Base-by-base conservation (phyloP, 37 sponge, comb jelly and placozoan species). In the Cladorhizidae sp. region DNA sequence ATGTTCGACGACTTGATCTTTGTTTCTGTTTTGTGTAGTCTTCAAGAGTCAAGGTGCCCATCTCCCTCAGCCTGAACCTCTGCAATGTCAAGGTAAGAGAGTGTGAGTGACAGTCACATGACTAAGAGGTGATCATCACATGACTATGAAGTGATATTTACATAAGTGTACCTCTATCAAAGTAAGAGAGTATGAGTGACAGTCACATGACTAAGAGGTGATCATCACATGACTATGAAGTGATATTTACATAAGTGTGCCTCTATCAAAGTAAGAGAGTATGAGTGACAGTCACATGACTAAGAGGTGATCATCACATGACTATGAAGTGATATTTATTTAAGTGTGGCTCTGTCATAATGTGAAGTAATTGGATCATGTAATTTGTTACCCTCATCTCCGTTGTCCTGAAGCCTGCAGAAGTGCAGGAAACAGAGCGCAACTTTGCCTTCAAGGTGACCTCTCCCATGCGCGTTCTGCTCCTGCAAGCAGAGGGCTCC, bases 401-500 rank as follows among this genome's bases (percentile, higher is more conserved):
- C 5, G 21, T 31, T 41, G 1, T 54, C 58, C 14, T 51, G 20
- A 45, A 89, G 89, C 80, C 72, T 5, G 82, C 82, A 57, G 61
- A 57, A 49, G 67, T 64, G 39, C 70, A 85, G 17, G 87, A 90
- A 59, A 72, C 88, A 33, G 95, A 94, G 40, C 75, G 95, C 26
- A 94, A 87, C 78, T 94, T 94, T 75, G 84, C 86, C 45, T 94
- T 94, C 64, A 94, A 90, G 52, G 82, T 94, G 6, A 94, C 72
- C 11, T 93, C 94, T 37, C 94, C 94, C 29, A 42, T 74, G 17
- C 31, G 83, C 25, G 83, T 79, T 0, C 73, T 96, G 14, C 67
- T 96, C 7, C 80, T 96, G 23, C 97, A 96, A 58, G 94, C 89
- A 28, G 97, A 93, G 71, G 85, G 91, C 81, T 78, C 91, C 20